A percentile compares a stretch with the other conserved stretches of the same genome.
phyloP scores from a whole-genome alignment of 2,888 invertebrate species.

The Hymenopus coronatus region DNA sequence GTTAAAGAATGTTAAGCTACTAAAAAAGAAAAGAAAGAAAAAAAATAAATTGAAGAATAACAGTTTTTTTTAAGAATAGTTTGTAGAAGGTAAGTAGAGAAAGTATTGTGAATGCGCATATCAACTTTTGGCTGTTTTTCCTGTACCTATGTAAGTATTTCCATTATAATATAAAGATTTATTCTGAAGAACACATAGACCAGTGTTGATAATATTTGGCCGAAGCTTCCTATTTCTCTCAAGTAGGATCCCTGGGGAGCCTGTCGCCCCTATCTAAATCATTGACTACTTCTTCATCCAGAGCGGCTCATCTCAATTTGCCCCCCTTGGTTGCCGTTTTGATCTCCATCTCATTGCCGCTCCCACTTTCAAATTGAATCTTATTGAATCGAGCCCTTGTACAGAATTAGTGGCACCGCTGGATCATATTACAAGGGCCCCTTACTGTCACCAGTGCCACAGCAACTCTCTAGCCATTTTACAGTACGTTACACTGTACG shows the following conservation, averaged over 20 bases:
- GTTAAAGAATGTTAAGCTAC: too few relatives aligned
- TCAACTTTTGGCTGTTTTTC: too few relatives aligned
- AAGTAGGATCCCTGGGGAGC: not conserved
- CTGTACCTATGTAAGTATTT: too few relatives aligned
- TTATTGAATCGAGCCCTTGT: conserved; percentile 19
- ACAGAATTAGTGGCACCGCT: not conserved
- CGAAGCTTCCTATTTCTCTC: not conserved
- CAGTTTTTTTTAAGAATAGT: too few relatives aligned
- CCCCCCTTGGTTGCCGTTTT: not conserved
- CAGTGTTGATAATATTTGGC: too few relatives aligned
- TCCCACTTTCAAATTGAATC: conserved; percentile 24
- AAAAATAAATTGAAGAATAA: too few relatives aligned
- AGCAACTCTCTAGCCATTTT: not conserved
- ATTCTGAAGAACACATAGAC: too few relatives aligned
- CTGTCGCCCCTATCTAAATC: not conserved
- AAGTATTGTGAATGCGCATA: too few relatives aligned
- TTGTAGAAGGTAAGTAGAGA: too few relatives aligned
- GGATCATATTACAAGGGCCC: not conserved
- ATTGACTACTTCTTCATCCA: not conserved
- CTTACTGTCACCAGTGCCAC: not conserved
- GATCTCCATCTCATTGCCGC: not conserved
- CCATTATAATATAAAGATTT: too few relatives aligned
- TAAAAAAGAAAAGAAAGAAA: too few relatives aligned
- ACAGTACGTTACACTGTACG: not conserved
- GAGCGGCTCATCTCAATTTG: not conserved